Base-by-base conservation (phyloP, 2,113 vertebrate species). In the Takifugu flavidus region DNA sequence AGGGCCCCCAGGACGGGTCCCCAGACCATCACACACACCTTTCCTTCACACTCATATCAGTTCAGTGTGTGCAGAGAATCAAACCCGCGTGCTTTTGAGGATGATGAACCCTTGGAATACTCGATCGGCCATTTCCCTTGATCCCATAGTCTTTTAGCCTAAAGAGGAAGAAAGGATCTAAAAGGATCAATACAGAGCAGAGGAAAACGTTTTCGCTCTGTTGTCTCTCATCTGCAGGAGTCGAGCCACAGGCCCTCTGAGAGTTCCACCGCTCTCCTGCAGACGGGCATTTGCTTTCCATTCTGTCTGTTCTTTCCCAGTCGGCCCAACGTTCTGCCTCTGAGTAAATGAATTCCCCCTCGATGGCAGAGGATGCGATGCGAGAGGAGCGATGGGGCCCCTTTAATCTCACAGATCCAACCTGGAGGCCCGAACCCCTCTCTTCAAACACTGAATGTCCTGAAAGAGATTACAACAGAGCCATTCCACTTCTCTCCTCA, bases 371-470 rank as follows among this genome's bases (percentile, higher is more conserved):
- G 65, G 78, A 84, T 80, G 84, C 75, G 84, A 82, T 86, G 82
- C 72, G 85, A 79, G 75, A 68, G 75, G 75, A 82, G 56, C 12
- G 31, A 83, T 86, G 56, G 74, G 79, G 80, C 55, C 75, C 72
- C 84, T 89, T 85, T 86, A 87, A 87, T 89, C 86, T 86, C 71
- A 62, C 51, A 73, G 77, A 87, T 82, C 74, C 79, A 82, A 85
- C 78, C 78, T 69, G 72, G 68, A 82, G 84, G 80, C 74, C 83
- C 77, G 67, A 67, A 74, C 74, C 74, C 67, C 61, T 50, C 79
- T 84, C 84, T 85, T 89, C 81, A 89, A 86, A 86, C 84, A 85
- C 75, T 69, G 65, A 77, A 82, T 77, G 75, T 86, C 81, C 75
- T 64, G 3, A 85, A 69, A 53, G 70, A 76, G 78, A 82, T 82